Conservation (phyloP, 2,113 vertebrate genomes). For the Nycticorax nycticorax region DNA sequence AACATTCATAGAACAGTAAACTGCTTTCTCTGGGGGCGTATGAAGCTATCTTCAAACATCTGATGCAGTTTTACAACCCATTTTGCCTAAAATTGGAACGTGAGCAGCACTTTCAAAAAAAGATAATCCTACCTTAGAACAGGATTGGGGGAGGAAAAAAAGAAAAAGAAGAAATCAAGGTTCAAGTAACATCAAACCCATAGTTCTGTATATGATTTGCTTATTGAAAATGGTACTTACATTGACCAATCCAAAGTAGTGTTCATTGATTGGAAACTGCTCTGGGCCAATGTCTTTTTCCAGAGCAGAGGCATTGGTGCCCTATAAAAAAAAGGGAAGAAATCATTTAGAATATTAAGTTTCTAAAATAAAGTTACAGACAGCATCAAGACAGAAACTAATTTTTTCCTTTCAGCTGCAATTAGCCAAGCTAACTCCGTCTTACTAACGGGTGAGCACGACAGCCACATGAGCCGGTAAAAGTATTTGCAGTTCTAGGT, state of each 20-base stretch:
- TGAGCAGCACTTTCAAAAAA: background rate
- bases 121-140: background rate
- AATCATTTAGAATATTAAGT: background rate
- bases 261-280: slow-evolving; percentile 99
- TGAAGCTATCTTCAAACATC: background rate
- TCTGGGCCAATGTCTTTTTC: slow-evolving; percentile 99
- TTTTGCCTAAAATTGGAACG: background rate
- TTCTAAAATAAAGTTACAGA: background rate
- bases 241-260: slow-evolving; percentile 99
- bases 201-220: background rate
- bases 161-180: background rate
- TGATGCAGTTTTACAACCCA: background rate
- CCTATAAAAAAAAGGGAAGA: slow-evolving; percentile 67
- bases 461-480: background rate
- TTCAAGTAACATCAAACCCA: background rate
- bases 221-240: slow-evolving; percentile 78
- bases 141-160: background rate
- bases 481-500: background rate
- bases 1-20: background rate
- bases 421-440: background rate
- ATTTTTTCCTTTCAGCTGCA: background rate
- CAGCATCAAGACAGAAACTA: background rate
- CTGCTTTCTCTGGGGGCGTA: background rate
- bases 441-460: background rate
- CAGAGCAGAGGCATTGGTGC: slow-evolving; percentile 99